Percentiles rank a stretch among this genome's conserved stretches.
These are phyloP conservation scores for Oreochromis tanganicae DNA, from an alignment of 2,113 vertebrate genomes.

Conservation along the genomic window DNA sequence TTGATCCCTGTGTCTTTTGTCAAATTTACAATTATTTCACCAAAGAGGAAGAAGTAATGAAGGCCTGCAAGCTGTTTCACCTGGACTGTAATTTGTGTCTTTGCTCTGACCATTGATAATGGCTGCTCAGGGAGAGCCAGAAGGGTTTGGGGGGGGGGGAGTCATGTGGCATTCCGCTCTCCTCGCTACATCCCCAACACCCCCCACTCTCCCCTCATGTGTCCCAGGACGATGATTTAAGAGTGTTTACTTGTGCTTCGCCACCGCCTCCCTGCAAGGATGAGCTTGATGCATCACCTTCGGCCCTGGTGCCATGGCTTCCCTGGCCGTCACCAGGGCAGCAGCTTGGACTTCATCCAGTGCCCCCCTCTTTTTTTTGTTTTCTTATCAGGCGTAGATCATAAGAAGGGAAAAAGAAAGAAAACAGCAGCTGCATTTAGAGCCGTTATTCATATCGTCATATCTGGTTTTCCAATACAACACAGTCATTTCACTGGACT, in stretches of 20 bases:
- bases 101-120: background rate
- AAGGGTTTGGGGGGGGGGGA: background rate
- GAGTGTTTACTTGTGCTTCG: slow-evolving; percentile 65
- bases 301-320: slow-evolving; percentile 6
- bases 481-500: background rate
- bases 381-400: background rate
- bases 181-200: slow-evolving; percentile 1
- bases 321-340: slow-evolving; percentile 29
- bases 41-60: background rate
- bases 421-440: background rate
- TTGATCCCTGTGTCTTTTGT: background rate
- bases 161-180: slow-evolving; percentile 42
- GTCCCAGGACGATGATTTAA: slow-evolving; percentile 66
- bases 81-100: background rate
- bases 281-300: slow-evolving; percentile 69
- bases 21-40: background rate
- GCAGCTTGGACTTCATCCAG: slow-evolving; percentile 46
- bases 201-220: slow-evolving; percentile 35
- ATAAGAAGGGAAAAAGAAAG: background rate
- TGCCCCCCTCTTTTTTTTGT: background rate
- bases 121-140: background rate
- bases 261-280: slow-evolving; percentile 34
- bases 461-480: slow-evolving; percentile 8
- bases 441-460: slow-evolving; percentile 14
- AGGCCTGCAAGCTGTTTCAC: background rate